A percentile compares a stretch with the other conserved stretches of the same genome.
phyloP scores from a whole-genome alignment of 2,113 vertebrate species.

The Heteronetta atricapilla region DNA sequence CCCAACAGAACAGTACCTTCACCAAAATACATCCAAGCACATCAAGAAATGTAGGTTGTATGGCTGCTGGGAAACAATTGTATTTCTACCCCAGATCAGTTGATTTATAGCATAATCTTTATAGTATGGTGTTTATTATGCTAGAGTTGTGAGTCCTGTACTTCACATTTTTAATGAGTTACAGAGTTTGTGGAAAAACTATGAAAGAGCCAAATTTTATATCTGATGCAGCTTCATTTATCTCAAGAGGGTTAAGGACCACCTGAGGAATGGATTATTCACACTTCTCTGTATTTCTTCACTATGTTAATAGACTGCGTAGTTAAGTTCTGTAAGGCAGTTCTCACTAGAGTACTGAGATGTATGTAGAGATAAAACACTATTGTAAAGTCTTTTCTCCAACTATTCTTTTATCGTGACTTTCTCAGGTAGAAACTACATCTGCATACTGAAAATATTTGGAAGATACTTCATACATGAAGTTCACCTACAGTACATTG shows the following conservation, averaged over 20 bases:
- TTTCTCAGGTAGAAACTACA: not conserved
- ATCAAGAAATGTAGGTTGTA: not conserved
- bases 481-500: not conserved
- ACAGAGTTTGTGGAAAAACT: not conserved
- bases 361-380: not conserved
- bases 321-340: not conserved
- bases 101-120: not conserved
- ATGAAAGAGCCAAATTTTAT: not conserved
- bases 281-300: not conserved
- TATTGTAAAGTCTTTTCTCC: rapidly evolving
- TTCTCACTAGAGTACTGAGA: not conserved
- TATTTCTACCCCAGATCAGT: not conserved
- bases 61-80: not conserved
- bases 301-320: not conserved
- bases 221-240: not conserved
- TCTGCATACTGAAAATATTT: not conserved
- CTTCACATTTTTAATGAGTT: not conserved
- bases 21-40: not conserved
- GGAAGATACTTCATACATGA: rapidly evolving
- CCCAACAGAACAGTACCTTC: not conserved
- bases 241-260: not conserved
- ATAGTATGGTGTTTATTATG: not conserved
- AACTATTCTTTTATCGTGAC: not conserved
- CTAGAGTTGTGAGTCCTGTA: not conserved
- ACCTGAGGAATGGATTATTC: not conserved